Evolutionary conservation across 2,113 vertebrate species (phyloP).

Genomic region (Bos javanicus): DNA sequence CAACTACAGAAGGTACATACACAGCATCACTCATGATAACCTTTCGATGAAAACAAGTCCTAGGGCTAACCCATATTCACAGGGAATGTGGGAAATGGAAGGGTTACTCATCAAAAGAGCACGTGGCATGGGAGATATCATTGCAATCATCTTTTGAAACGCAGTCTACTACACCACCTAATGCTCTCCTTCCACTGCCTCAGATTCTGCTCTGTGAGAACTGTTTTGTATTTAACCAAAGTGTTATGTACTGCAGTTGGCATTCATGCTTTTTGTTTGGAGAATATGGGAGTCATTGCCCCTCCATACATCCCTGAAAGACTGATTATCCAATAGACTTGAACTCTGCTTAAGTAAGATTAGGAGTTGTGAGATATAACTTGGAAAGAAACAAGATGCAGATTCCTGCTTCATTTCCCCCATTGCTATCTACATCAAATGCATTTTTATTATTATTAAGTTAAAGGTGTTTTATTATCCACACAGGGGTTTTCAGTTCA

Average conservation of each 20-base stretch:
- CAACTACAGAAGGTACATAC: neutral
- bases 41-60: neutral
- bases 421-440: conserved; percentile 53
- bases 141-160: neutral
- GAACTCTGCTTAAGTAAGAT: neutral
- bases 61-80: neutral
- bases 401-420: conserved; percentile 14
- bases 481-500: conserved; percentile 63
- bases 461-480: conserved; percentile 67
- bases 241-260: neutral
- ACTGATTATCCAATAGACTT: neutral
- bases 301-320: neutral
- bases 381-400: conserved; percentile 40
- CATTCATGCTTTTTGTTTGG: neutral
- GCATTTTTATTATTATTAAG: conserved; percentile 64
- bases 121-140: neutral
- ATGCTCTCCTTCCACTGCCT: neutral
- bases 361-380: neutral
- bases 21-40: neutral
- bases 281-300: neutral
- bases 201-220: neutral
- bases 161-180: neutral
- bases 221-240: neutral
- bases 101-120: neutral
- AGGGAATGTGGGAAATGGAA: neutral